Base-by-base conservation (phyloP, 2,797 vertebrate genomes). In the Bucorvus abyssinicus region DNA sequence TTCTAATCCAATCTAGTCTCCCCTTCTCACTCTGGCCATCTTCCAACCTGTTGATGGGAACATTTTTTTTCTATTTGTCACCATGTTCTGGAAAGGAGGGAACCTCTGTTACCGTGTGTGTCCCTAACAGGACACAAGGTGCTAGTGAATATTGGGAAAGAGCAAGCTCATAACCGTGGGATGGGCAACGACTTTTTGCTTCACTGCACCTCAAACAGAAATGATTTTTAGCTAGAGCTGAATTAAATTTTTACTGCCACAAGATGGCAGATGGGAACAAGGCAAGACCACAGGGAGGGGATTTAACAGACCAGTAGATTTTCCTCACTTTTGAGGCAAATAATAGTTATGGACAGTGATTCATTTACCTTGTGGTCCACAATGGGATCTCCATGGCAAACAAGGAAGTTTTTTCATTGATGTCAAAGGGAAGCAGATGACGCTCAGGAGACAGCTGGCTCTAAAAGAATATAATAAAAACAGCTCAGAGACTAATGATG, bases 181-280 rank as follows among this genome's bases (percentile, higher is more conserved):
- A 40, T 56, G 18, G 29, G 23, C 40, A 57, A 26, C 12, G 12
- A 34, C n/a, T 30, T 34, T 9, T 12, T 45, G 21, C 42, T 78
- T 89, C 0, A 0, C 36, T 50, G 42, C 4, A 2, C 42, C 17
- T 38, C 26, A 27, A 26, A 15, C 27, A 50, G 7, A 23, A 50
- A 80, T 18, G 5, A 42, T 0, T 45, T 91, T 75, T 67, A 55
- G 12, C 40, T 59, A 21, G 21, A 76, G 27, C 4, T 7, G 83
- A 52, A 61, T 26, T 53, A 29, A 60, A 65, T 61, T 44, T 74
- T 47, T 45, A 32, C 30, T 61, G 52, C 96, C 97, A 97, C 95
- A 67, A 97, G 97, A 81, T 96, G 97, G 97, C 95, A 93, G 59
- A 47, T 23, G 5, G 52, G 59, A 95, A 90, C 74, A 90, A 83